Percentiles rank a stretch among this genome's conserved stretches.
These are phyloP conservation scores for Noctua fimbriata DNA, from an alignment of 2,888 invertebrate species.

Conservation along the genomic window DNA sequence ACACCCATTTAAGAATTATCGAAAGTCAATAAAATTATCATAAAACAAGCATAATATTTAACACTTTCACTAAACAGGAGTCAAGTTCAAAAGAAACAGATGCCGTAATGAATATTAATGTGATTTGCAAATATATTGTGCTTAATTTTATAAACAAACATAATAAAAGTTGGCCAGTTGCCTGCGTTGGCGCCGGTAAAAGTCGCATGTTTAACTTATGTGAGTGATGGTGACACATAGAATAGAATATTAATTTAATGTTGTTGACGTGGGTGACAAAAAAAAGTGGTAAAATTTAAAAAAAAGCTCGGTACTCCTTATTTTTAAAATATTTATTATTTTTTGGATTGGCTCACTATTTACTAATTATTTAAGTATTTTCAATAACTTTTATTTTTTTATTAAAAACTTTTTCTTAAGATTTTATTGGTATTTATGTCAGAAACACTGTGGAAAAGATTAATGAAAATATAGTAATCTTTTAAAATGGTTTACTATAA, in stretches of 20 bases:
- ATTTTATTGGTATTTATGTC: not conserved
- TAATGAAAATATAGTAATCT: not conserved
- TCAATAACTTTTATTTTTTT: not conserved
- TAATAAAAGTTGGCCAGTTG: not conserved
- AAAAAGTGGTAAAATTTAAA: not conserved
- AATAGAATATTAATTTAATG: not conserved
- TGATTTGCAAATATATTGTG: constrained; percentile 19
- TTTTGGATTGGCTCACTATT: not conserved
- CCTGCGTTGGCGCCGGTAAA: constrained; percentile 20
- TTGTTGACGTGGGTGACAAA: not conserved
- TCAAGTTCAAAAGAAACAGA: constrained; percentile 59
- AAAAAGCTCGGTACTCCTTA: not conserved
- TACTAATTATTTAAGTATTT: not conserved
- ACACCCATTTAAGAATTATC: constrained; percentile 28
- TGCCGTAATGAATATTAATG: constrained; percentile 31
- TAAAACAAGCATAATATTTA: constrained; percentile 58
- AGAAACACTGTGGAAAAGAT: not conserved
- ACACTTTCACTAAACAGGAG: constrained; percentile 71
- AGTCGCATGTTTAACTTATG: not conserved
- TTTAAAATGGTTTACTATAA: not conserved
- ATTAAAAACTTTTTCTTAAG: not conserved
- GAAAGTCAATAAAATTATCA: constrained; percentile 71
- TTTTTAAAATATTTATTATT: not conserved
- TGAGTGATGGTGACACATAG: not conserved
- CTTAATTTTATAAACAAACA: constrained; percentile 44